phyloP scores from a whole-genome alignment of 2,888 invertebrate species.

The Luperina nickerlii region DNA sequence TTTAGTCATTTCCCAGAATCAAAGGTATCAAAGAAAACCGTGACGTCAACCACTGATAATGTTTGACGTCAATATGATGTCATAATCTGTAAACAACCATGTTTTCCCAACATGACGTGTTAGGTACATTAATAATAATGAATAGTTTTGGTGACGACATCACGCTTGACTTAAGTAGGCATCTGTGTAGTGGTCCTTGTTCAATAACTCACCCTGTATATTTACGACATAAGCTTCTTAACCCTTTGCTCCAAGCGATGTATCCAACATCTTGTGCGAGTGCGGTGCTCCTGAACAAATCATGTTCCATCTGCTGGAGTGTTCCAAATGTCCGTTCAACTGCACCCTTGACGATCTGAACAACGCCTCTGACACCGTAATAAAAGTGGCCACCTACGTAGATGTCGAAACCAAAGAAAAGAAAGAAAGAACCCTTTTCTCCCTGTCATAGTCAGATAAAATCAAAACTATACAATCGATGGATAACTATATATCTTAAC shows the following conservation, averaged over 20 bases:
- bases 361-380: too few species aligned
- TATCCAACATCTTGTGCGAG: neutral
- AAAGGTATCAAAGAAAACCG: conserved; percentile 26
- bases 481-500: neutral
- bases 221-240: neutral
- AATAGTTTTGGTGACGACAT: conserved; percentile 11
- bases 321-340: neutral
- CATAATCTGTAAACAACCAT: conserved; percentile 28
- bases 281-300: neutral
- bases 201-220: neutral
- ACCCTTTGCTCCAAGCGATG: neutral
- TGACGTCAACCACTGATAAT: conserved; percentile 49
- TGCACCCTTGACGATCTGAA: neutral
- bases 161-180: neutral
- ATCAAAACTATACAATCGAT: neutral
- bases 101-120: conserved; percentile 23
- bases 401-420: neutral
- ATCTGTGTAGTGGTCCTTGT: neutral
- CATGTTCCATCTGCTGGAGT: neutral
- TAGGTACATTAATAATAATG: conserved; percentile 18
- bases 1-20: neutral
- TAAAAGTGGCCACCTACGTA: too few species aligned
- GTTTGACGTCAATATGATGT: conserved; percentile 53
- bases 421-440: neutral
- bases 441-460: neutral